Conservation (phyloP, 2,797 vertebrate species). For the Epinephelus coioides region DNA sequence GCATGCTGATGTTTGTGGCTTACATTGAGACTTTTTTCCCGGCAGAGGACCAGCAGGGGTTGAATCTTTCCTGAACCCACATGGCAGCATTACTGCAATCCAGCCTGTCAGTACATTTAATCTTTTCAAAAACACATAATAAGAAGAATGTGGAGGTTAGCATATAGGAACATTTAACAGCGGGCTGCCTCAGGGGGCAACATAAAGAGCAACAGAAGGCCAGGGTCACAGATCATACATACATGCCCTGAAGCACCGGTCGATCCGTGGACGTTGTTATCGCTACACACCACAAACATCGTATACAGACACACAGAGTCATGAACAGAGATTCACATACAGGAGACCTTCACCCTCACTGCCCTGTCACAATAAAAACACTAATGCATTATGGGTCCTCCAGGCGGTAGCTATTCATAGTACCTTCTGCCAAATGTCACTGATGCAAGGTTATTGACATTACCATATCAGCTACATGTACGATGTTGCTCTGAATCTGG, state of each 20-base stretch:
- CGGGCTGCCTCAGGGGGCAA: neutral
- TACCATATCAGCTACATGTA: neutral
- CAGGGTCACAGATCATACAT: slow-evolving; percentile 4
- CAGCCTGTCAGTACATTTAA: neutral
- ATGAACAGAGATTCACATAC: neutral
- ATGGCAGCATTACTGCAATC: neutral
- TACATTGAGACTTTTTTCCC: neutral
- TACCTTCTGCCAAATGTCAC: slow-evolving; percentile 49
- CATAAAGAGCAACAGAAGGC: slow-evolving; percentile 43
- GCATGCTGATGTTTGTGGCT: neutral
- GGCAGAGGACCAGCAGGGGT: neutral
- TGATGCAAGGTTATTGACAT: slow-evolving; percentile 39
- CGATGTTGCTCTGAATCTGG: too few species aligned
- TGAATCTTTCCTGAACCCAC: neutral
- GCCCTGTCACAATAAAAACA: slow-evolving; percentile 29
- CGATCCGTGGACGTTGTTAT: neutral
- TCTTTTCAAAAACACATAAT: slow-evolving; percentile 15
- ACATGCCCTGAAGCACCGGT: neutral
- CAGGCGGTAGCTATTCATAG: slow-evolving; percentile 43
- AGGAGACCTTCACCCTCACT: slow-evolving; percentile 20
- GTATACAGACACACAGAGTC: neutral
- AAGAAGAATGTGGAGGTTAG: neutral
- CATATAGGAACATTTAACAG: slow-evolving; percentile 5
- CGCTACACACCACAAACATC: neutral
- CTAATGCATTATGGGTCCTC: slow-evolving; percentile 52